Evolutionary conservation across 92 coral and sea anemone species (phyloP), one percentile per base, ranked within the genome.

Genomic region (Actinostola sp.): DNA sequence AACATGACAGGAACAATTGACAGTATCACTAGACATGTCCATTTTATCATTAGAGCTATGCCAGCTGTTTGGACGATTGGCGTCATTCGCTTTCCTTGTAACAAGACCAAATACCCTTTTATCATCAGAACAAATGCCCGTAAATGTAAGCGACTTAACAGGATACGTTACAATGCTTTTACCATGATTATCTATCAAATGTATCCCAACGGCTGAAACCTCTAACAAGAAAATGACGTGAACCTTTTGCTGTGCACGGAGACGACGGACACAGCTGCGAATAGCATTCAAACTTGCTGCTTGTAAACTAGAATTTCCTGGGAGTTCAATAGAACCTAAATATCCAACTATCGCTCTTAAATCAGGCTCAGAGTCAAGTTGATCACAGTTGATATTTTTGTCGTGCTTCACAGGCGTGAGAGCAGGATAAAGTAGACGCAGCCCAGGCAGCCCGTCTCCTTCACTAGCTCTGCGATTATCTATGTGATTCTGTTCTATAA

Each of bases 1-100:
- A 0, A 95, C 96, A 81, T 92, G 97, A 80, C 99, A 95, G 21
- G 99, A 92, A 31, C 95, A 95, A 52, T 86, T 88, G 15, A 89
- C 84, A 55, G 89, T 80, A 27, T 63, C 88, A 25, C 72, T 77
- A 12, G 76, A 43, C 27, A 70, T 76, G 38, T 67, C 84, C 55
- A 64, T 83, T 73, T 75, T 54, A 59, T 79, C 71, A 62, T 80
- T 79, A 56, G 68, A n/a, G n/a, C n/a, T 69, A 54, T 83, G 78
- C 80, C 80, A 73, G 81, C 81, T 80, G 58, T 73, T 79, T 25
- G 70, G 70, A 1, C 72, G 78, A 61, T 74, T 76, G 15, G 57
- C 75, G 31, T 84, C 88, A 48, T 67, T 83, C 35, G 67, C 45
- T 83, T 92, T 86, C 56, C 87, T 80, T 25, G 99, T 95, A 21